A percentile compares a stretch with the other conserved stretches of the same genome.
phyloP scores from a whole-genome alignment of 2,888 invertebrate species.

The Fragum sueziense region DNA sequence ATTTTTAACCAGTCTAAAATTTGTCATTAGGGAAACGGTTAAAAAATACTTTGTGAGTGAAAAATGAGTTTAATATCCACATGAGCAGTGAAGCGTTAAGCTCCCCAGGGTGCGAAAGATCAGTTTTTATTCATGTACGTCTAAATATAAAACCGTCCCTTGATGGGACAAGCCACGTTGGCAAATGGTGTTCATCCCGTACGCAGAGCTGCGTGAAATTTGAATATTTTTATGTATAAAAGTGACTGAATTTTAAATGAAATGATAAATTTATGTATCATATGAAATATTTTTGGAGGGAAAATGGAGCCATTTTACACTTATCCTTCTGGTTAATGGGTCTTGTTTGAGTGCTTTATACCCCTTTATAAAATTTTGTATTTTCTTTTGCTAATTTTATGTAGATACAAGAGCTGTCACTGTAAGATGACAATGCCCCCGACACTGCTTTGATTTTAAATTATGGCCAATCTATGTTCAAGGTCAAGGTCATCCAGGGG shows the following conservation, averaged over 20 bases:
- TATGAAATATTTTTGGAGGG: slow-evolving; percentile 25
- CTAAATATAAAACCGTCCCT: neutral
- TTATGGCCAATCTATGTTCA: too few species aligned
- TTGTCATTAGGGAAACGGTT: neutral
- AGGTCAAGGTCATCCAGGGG: too few species aligned
- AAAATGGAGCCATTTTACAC: slow-evolving; percentile 4
- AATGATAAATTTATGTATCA: slow-evolving; percentile 21
- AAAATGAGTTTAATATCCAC: neutral
- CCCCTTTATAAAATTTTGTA: too few species aligned
- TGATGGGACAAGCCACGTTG: slow-evolving; percentile 4
- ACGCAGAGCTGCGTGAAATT: slow-evolving; percentile 31
- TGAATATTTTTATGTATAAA: slow-evolving; percentile 6
- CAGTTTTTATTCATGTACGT: slow-evolving; percentile 17
- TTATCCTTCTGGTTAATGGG: too few species aligned
- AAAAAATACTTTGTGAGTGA: neutral
- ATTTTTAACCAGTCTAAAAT: neutral
- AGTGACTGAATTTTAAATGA: slow-evolving; percentile 32
- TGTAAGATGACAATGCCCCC: too few species aligned
- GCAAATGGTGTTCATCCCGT: slow-evolving; percentile 11
- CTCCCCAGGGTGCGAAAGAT: slow-evolving; percentile 7
- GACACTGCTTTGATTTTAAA: too few species aligned
- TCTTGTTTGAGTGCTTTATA: too few species aligned
- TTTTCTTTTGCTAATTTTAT: too few species aligned
- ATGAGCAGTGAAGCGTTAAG: slow-evolving; percentile 1
- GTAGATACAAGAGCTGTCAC: too few species aligned